These are phyloP conservation scores for Centroberyx gerrardi DNA, from an alignment of 2,797 vertebrate species.

Conservation along the genomic window DNA sequence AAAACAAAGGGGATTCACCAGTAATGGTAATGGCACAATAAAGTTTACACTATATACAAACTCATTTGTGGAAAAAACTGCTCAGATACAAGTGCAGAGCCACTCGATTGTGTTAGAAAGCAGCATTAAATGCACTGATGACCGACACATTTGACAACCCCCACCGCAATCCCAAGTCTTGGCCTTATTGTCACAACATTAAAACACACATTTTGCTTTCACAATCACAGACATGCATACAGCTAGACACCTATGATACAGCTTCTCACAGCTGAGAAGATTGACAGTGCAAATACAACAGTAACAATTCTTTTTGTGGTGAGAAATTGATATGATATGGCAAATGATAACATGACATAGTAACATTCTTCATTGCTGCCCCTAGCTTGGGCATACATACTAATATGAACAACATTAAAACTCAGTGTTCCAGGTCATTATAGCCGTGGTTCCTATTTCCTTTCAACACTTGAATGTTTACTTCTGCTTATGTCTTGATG, in stretches of 20 bases:
- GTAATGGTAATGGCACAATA: slow-evolving; percentile 13
- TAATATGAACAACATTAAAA: neutral
- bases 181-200: slow-evolving; percentile 1
- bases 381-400: neutral
- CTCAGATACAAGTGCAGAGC: no score
- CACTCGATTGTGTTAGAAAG: neutral
- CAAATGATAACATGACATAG: slow-evolving; percentile 1
- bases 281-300: slow-evolving; percentile 9
- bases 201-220: slow-evolving; percentile 6
- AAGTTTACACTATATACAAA: slow-evolving; percentile 9
- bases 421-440: neutral
- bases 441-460: neutral
- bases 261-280: slow-evolving; percentile 2
- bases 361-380: slow-evolving; percentile 12
- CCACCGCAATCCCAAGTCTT: neutral
- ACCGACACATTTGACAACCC: neutral
- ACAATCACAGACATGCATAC: slow-evolving; percentile 44
- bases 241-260: neutral
- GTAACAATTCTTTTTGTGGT: neutral
- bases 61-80: neutral
- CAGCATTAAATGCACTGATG: slow-evolving; percentile 10
- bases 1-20: neutral
- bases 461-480: neutral
- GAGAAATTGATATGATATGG: neutral
- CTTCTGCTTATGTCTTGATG: neutral